Evolutionary conservation across 2,797 vertebrate species (phyloP).

Genomic region (Thripadectes ignobilis): DNA sequence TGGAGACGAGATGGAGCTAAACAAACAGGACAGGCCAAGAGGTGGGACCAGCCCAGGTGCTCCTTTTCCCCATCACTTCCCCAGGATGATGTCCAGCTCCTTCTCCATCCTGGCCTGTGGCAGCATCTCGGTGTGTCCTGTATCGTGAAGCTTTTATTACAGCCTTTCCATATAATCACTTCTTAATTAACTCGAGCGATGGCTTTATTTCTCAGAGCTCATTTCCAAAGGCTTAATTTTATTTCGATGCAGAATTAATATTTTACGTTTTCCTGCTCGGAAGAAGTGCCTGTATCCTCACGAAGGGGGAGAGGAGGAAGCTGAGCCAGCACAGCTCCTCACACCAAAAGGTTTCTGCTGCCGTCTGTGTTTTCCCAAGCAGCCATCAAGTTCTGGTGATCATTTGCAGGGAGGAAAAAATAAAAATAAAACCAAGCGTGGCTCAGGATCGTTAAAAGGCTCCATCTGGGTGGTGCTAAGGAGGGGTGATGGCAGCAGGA

Average conservation of each 20-base stretch:
- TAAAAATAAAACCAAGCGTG: conserved; percentile 48
- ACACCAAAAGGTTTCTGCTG: neutral
- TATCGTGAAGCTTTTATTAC: conserved; percentile 5
- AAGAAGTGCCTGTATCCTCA: neutral
- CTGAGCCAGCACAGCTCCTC: conserved; percentile 48
- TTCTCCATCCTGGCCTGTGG: neutral
- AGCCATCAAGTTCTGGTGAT: conserved; percentile 60
- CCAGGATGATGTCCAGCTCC: neutral
- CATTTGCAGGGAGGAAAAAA: conserved; percentile 55
- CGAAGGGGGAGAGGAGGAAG: neutral
- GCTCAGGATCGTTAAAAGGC: conserved; percentile 64
- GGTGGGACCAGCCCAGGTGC: neutral
- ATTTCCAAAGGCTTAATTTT: conserved; percentile 76
- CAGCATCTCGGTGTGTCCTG: neutral
- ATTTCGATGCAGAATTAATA: conserved; percentile 77
- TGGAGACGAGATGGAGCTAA: neutral
- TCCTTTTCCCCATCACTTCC: neutral
- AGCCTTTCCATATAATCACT: conserved; percentile 63
- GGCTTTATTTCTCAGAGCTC: conserved; percentile 69
- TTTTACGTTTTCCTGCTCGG: conserved; percentile 64
- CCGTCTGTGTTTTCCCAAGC: conserved; percentile 51
- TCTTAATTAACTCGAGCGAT: conserved; percentile 79
- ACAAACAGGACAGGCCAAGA: neutral
- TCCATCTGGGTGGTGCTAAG: conserved; percentile 44
- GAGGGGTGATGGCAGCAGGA: conserved; percentile 24